Evolutionary conservation across 2,888 invertebrate species (phyloP).

Genomic region (Choreutis nemorana): DNA sequence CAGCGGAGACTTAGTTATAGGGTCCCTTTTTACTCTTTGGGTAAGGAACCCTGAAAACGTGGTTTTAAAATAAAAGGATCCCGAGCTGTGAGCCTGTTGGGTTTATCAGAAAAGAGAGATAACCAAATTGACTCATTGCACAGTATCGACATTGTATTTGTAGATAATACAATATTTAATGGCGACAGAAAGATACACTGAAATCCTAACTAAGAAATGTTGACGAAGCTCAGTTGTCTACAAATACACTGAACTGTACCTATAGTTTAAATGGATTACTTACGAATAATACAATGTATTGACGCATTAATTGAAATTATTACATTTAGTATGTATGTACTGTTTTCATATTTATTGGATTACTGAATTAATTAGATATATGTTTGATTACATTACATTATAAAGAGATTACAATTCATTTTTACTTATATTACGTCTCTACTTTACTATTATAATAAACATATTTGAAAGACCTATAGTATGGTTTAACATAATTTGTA

Average conservation of each 20-base stretch:
- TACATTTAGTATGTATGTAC: conserved; percentile 16
- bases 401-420: conserved; percentile 21
- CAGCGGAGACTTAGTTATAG: no score
- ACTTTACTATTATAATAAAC: conserved; percentile 32
- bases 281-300: no score
- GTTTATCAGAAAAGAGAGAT: no score
- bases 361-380: conserved; percentile 22
- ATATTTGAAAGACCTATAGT: conserved; percentile 22
- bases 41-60: no score
- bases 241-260: conserved; percentile 33
- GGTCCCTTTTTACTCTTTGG: no score
- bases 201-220: conserved; percentile 40
- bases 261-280: no score
- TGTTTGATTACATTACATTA: no score
- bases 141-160: conserved; percentile 14
- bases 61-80: conserved; percentile 1
- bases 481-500: conserved; percentile 38
- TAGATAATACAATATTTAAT: conserved; percentile 50
- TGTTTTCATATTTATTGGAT: no score
- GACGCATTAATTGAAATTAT: conserved; percentile 51
- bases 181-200: conserved; percentile 53
- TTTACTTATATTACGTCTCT: conserved; percentile 22
- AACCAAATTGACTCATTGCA: conserved; percentile 11
- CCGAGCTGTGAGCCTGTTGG: background rate
- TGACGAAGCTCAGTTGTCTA: conserved; percentile 42